Base-by-base conservation (phyloP, 2,113 vertebrate species). In the Xenopus laevis region DNA sequence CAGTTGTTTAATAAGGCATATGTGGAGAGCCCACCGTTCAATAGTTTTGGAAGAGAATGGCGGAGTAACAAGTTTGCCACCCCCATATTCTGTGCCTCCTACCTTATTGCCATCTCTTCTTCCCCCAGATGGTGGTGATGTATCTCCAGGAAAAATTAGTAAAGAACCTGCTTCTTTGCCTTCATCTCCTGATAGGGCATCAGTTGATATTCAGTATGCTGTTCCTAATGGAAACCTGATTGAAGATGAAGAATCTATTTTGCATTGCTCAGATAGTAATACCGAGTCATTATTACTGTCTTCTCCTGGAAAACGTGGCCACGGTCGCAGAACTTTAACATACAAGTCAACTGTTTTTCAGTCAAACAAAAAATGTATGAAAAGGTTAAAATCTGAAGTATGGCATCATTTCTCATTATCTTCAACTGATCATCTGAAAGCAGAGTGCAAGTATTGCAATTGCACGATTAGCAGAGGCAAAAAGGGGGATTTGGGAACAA, bases 21-120 rank as follows among this genome's bases (percentile, higher is more conserved):
- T 98, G 96, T 98, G 97, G 96, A 85, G 96, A 75, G 96, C 96
- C 1, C 97, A 98, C 86, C 94, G 95, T 75, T 92, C 96, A 72
- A 95, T 99, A 6, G 96, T 98, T 72, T 89, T 97, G n/a, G 95
- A 96, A 83, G 97, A 98, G 82, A 97, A 95, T 0, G 94, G 96
- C 68, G 94, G 23, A 27, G 23, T 93, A 72, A 83, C 91, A 15
- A 91, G 88, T 79, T 93, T 97, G 80, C 95, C 95, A 0, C 92
- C 94, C 40, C 92, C 94, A 2, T 95, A 94, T 50, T 90, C 94
- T 0, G 81, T 92, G 16, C 90, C 93, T 5, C 94, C 96, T 17
- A 95, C 95, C 2, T 83, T 96, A 47, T 80, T 97, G 81, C 91
- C 94, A 7, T 87, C 92, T 71, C 77, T 91, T 21, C 84, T 90